Base-by-base conservation (phyloP, 1,140 invertebrate species). In the Drosophila varians region DNA sequence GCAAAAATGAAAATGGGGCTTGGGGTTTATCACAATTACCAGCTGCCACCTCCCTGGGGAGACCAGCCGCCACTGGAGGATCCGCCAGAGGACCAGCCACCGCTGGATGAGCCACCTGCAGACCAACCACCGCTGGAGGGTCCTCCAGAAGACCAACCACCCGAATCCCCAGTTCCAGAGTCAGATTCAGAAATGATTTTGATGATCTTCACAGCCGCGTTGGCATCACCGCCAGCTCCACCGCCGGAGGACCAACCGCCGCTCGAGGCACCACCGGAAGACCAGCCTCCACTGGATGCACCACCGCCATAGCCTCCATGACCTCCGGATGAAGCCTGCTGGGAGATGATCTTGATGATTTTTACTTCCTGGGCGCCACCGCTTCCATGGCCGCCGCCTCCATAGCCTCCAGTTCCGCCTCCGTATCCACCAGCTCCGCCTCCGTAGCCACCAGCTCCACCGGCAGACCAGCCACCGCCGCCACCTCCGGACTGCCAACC, bases 331-430 rank as follows among this genome's bases (percentile, higher is more conserved):
- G 72, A 38, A 1, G 36, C 31, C 12, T 77, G 74, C 45, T 82
- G 78, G 5, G 79, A 62, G 26, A 83, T 83, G 42, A 83, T 84
- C 53, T 83, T 83, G 40, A 83, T 84, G 40, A 83, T 83, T 19
- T 83, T 83, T 28, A 84, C 19, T 8, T 83, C 79, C 36, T 84
- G 79, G 5, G 21, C 58, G 9, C 69, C 61, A 14, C 57, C 65
- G 21, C 66, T 49, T 6, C 75, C 77, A 16, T 47, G 40, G 2
- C 78, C 77, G 5, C 62, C 71, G 9, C 58, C 60, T 1, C 43
- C 18, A 1, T 40, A 36, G 19, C 58, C 69, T 8, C 48, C 62
- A 12, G 25, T 49, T 3, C 68, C 68, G n/a, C 49, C 38, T 14
- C 46, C 46, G 9, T 28, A 28, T 4, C 58, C 42, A 11, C 18